Conservation (phyloP, 2,797 vertebrate species). For the Paramormyrops hopkinsi region DNA sequence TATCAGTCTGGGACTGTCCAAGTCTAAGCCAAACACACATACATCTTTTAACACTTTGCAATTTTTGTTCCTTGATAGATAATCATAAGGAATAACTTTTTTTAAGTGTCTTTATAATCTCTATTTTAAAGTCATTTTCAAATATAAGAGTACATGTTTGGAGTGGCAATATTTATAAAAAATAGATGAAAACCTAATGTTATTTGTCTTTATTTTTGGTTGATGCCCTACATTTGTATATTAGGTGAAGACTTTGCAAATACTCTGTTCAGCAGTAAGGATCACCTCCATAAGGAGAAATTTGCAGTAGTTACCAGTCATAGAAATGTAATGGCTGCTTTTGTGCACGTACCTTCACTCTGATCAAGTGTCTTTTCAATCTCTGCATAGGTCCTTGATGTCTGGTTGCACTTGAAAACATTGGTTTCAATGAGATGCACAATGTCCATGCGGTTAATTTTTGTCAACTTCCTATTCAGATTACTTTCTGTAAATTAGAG, state of each 20-base stretch:
- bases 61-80: background rate
- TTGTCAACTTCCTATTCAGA: constrained; percentile 83
- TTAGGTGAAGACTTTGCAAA: background rate
- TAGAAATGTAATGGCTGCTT: background rate
- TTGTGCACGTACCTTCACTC: constrained; percentile 75
- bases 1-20: constrained; percentile 64
- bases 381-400: constrained; percentile 74
- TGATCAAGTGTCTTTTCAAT: constrained; percentile 89
- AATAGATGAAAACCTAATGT: background rate
- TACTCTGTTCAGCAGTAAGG: background rate
- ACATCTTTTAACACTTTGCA: constrained; percentile 8
- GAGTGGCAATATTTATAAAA: background rate
- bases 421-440: constrained; percentile 90
- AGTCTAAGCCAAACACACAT: constrained; percentile 79
- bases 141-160: background rate
- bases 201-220: background rate
- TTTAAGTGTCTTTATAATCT: background rate
- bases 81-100: background rate
- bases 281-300: background rate
- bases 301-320: background rate
- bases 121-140: background rate
- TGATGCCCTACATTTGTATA: background rate
- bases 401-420: constrained; percentile 69
- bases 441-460: constrained; percentile 97
- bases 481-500: constrained; percentile 65